Conservation (phyloP, 1,140 invertebrate species). For the Neodiprion fabricii region DNA sequence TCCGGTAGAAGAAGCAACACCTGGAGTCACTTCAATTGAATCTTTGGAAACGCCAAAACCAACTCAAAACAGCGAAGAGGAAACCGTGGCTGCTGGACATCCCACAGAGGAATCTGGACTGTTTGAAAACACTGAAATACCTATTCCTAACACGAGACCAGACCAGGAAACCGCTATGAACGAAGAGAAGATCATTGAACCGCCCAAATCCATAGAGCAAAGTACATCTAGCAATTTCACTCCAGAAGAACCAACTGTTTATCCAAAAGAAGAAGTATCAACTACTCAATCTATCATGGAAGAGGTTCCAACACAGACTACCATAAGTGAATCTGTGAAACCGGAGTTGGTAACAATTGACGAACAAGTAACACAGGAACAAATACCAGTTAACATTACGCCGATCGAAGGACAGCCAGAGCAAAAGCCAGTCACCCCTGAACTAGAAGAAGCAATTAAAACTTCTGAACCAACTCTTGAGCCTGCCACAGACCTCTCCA, state of each 20-base stretch:
- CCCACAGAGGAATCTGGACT: slow-evolving; percentile 7
- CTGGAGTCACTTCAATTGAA: background rate
- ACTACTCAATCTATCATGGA: background rate
- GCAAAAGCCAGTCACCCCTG: slow-evolving; percentile 27
- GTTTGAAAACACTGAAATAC: slow-evolving; percentile 21
- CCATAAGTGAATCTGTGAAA: background rate
- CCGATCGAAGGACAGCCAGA: slow-evolving; percentile 13
- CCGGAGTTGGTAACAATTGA: background rate
- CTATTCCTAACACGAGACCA: background rate
- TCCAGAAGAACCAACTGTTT: slow-evolving; percentile 1
- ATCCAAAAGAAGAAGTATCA: background rate
- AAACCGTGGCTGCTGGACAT: slow-evolving; percentile 9
- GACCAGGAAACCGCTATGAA: background rate
- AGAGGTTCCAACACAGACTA: background rate
- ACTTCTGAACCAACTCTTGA: slow-evolving; percentile 46
- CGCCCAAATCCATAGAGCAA: background rate
- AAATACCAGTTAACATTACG: slow-evolving; percentile 25
- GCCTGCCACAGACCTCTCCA: slow-evolving; percentile 31
- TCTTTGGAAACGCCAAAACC: background rate
- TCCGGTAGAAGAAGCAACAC: background rate
- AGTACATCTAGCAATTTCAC: background rate
- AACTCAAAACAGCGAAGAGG: background rate
- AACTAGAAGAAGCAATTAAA: slow-evolving; percentile 20
- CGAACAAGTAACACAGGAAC: slow-evolving; percentile 32
- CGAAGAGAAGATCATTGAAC: too few species aligned